These are phyloP conservation scores for Lophotis ruficrista DNA, from an alignment of 2,113 vertebrate species.

Conservation along the genomic window DNA sequence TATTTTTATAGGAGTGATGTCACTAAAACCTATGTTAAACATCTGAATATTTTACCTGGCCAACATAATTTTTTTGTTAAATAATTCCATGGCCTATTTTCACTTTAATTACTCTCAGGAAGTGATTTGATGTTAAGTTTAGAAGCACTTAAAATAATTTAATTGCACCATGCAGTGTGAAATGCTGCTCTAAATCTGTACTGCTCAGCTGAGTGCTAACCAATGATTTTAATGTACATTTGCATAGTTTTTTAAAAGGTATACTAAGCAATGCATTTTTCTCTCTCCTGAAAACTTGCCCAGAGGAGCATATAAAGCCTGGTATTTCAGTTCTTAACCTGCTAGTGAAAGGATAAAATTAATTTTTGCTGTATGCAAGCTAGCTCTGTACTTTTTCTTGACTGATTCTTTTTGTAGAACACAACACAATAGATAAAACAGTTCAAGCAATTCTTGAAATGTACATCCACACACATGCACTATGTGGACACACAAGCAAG, in stretches of 20 bases:
- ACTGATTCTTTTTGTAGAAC: background rate
- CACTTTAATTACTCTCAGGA: background rate
- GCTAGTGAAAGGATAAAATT: background rate
- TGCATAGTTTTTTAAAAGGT: background rate
- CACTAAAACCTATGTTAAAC: background rate
- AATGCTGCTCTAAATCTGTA: background rate
- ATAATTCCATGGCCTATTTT: background rate
- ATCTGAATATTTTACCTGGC: background rate
- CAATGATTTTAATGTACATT: background rate
- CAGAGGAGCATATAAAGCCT: background rate
- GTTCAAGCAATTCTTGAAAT: background rate
- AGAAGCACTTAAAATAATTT: background rate
- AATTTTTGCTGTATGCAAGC: background rate
- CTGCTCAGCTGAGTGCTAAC: background rate
- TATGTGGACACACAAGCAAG: rapidly evolving
- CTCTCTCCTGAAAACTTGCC: background rate
- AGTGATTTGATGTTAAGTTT: background rate
- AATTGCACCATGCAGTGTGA: background rate
- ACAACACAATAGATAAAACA: background rate
- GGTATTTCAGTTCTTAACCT: background rate
- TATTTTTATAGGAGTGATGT: background rate
- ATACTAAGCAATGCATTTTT: background rate
- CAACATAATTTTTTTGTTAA: background rate
- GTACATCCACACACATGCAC: background rate
- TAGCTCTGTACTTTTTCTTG: background rate